Evolutionary conservation across 2,113 vertebrate genomes (phyloP).

Genomic region (Piprites chloris): DNA sequence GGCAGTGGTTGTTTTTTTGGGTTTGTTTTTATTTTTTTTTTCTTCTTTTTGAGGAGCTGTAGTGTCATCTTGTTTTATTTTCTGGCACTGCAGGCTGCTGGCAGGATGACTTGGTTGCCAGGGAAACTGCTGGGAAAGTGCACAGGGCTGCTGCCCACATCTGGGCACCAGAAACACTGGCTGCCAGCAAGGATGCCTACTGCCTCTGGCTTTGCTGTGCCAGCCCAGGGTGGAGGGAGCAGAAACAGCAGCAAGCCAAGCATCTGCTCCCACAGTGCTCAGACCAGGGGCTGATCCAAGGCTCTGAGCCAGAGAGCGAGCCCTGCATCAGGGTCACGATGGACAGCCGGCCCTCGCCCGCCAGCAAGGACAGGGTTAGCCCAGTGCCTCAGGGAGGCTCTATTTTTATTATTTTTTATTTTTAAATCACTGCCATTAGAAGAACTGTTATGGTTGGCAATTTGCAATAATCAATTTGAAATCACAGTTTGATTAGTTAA

Average conservation of each 20-base stretch:
- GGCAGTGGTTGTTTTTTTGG: too few relatives aligned
- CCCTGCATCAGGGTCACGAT: fast-evolving
- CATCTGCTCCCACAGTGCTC: neutral
- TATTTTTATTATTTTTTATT: constrained; percentile 30
- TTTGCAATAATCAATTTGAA: constrained; percentile 77
- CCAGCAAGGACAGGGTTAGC: neutral
- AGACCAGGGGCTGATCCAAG: neutral
- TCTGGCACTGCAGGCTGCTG: constrained; percentile 12
- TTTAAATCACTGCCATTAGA: constrained; percentile 61
- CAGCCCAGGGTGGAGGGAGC: fast-evolving
- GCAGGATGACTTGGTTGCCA: constrained; percentile 68
- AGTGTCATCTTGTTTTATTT: constrained; percentile 31
- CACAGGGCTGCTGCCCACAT: constrained; percentile 9
- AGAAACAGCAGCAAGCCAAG: neutral
- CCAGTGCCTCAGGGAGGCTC: neutral
- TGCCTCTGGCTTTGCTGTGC: neutral
- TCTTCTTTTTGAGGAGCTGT: neutral
- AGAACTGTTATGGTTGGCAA: constrained; percentile 67
- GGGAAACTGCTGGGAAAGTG: constrained; percentile 58
- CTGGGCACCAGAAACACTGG: neutral
- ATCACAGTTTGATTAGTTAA: constrained; percentile 76
- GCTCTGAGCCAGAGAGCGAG: neutral
- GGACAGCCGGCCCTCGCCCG: neutral
- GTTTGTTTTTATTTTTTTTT: neutral
- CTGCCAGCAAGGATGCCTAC: neutral